phyloP scores from a whole-genome alignment of 1,140 invertebrate species.

The Formica selysi region DNA sequence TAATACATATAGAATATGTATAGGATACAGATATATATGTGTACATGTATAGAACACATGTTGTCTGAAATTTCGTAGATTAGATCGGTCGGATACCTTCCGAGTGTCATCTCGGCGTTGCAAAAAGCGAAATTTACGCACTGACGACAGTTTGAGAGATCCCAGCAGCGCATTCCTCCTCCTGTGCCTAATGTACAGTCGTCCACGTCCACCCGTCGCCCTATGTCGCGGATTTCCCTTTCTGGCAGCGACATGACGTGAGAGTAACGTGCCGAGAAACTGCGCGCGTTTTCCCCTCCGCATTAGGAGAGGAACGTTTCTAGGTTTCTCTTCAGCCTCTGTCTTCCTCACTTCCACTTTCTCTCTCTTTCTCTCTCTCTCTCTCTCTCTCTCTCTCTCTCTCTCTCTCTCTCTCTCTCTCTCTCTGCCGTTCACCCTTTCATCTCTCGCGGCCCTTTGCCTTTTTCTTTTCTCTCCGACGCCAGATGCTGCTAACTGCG shows the following conservation, averaged over 20 bases:
- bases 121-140: conserved; percentile 75
- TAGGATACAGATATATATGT: too few species aligned
- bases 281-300: conserved; percentile 34
- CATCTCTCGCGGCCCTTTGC: conserved; percentile 3
- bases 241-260: conserved; percentile 47
- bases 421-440: conserved; percentile 10
- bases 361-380: not conserved
- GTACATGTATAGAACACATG: not conserved
- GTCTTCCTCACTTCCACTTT: not conserved
- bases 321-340: conserved; percentile 22
- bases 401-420: not conserved
- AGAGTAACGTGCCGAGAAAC: conserved; percentile 44
- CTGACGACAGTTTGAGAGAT: conserved; percentile 81
- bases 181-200: conserved; percentile 75
- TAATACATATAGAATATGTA: too few species aligned
- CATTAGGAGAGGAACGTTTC: conserved; percentile 62
- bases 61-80: conserved; percentile 31
- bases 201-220: conserved; percentile 20
- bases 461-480: conserved; percentile 65
- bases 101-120: conserved; percentile 56
- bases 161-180: conserved; percentile 63
- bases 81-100: conserved; percentile 21
- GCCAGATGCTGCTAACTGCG: conserved; percentile 78
- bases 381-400: not conserved
- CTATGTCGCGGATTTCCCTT: conserved; percentile 48